Evolutionary conservation across 2,113 vertebrate species (phyloP).

Genomic region (Dinomys branickii): DNA sequence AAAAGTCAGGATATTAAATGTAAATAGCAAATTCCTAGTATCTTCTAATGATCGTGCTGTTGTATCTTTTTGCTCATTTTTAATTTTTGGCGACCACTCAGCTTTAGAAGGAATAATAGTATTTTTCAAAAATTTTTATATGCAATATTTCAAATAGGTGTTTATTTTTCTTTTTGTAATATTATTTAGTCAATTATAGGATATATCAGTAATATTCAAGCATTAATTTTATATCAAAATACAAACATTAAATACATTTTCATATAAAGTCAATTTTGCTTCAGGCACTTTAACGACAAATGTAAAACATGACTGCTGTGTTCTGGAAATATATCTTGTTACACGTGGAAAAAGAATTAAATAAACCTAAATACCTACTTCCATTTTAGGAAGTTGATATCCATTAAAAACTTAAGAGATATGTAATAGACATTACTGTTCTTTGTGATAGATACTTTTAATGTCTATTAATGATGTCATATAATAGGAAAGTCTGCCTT

Average conservation of each 20-base stretch:
- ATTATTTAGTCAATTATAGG: not conserved
- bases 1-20: not conserved
- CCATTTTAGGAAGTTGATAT: constrained; percentile 57
- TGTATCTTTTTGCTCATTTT: not conserved
- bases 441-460: constrained; percentile 55
- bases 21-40: not conserved
- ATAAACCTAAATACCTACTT: not conserved
- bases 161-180: not conserved
- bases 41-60: not conserved
- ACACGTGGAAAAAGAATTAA: constrained; percentile 68
- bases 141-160: not conserved
- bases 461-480: constrained; percentile 51
- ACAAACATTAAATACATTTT: constrained; percentile 37
- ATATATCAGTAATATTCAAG: constrained; percentile 36
- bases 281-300: not conserved
- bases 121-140: not conserved
- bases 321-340: constrained; percentile 60
- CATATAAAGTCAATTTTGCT: constrained; percentile 42
- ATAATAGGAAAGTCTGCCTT: constrained; percentile 13
- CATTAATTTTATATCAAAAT: constrained; percentile 23
- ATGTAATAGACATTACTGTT: constrained; percentile 36
- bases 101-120: not conserved
- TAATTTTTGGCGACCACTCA: not conserved
- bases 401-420: constrained; percentile 62
- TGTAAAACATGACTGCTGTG: not conserved